Percentiles rank a stretch among this genome's conserved stretches.
Evolutionary conservation across 1,140 invertebrate species (phyloP).

Genomic region (Eurosta solidaginis): DNA sequence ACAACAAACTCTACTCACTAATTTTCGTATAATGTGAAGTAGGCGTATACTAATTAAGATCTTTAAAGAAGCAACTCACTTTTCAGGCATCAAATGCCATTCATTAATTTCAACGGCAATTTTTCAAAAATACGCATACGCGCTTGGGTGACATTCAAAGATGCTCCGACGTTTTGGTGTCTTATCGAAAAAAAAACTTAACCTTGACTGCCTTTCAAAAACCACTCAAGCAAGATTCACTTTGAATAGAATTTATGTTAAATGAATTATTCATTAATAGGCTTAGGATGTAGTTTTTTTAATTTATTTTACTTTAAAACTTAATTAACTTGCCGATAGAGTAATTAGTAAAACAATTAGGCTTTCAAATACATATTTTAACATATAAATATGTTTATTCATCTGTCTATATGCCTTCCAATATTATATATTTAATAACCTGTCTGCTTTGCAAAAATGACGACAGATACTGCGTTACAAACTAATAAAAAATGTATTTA

Average conservation of each 20-base stretch:
- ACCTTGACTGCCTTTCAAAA: neutral
- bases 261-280: too few relatives aligned
- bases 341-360: slow-evolving; percentile 6
- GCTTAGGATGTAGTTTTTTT: too few relatives aligned
- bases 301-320: slow-evolving; percentile 1
- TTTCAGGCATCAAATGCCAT: too few relatives aligned
- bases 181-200: neutral
- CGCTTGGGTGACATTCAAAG: too few relatives aligned
- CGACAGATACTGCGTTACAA: neutral
- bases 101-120: too few relatives aligned
- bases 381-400: neutral
- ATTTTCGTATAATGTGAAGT: too few relatives aligned
- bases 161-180: too few relatives aligned
- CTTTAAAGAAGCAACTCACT: too few relatives aligned
- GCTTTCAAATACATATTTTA: neutral
- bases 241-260: too few relatives aligned
- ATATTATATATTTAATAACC: neutral
- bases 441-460: neutral
- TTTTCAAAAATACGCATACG: too few relatives aligned
- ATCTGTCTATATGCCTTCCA: neutral
- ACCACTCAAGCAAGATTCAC: neutral
- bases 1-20: too few relatives aligned
- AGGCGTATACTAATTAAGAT: too few relatives aligned
- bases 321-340: neutral
- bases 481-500: neutral